phyloP scores from a whole-genome alignment of 1,140 invertebrate species.

The Drosophila rhopaloa region DNA sequence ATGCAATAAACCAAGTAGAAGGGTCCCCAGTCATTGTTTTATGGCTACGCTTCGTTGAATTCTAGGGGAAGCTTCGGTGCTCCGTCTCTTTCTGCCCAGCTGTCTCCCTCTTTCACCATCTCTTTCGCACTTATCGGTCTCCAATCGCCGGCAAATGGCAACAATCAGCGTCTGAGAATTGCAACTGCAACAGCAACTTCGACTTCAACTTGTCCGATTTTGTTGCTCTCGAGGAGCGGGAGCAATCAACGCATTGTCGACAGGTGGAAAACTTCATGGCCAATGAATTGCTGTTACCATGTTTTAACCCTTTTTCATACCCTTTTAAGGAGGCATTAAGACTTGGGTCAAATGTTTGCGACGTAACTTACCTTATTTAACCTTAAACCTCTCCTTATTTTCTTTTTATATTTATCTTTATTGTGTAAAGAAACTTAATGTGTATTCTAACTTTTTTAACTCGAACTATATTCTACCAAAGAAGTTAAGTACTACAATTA shows the following conservation, averaged over 20 bases:
- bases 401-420: no score
- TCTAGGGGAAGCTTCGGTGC: constrained; percentile 20
- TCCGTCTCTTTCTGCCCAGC: not conserved
- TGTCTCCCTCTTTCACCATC: not conserved
- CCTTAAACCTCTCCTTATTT: no score
- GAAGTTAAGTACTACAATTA: no score
- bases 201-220: constrained; percentile 21
- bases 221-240: constrained; percentile 42
- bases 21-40: constrained; percentile 48
- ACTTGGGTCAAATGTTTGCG: not conserved
- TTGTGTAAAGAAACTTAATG: no score
- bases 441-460: no score
- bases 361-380: no score
- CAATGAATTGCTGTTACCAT: constrained; percentile 62
- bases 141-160: constrained; percentile 70
- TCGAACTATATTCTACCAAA: no score
- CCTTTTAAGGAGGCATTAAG: not conserved
- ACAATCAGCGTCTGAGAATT: constrained; percentile 61
- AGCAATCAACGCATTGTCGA: constrained; percentile 78
- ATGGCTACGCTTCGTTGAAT: constrained; percentile 54
- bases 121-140: constrained; percentile 22
- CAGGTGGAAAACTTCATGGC: constrained; percentile 77
- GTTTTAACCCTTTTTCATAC: constrained; percentile 22
- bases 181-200: constrained; percentile 31
- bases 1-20: constrained; percentile 70